Base-by-base conservation (phyloP, 2,797 vertebrate genomes). In the Bucorvus abyssinicus region DNA sequence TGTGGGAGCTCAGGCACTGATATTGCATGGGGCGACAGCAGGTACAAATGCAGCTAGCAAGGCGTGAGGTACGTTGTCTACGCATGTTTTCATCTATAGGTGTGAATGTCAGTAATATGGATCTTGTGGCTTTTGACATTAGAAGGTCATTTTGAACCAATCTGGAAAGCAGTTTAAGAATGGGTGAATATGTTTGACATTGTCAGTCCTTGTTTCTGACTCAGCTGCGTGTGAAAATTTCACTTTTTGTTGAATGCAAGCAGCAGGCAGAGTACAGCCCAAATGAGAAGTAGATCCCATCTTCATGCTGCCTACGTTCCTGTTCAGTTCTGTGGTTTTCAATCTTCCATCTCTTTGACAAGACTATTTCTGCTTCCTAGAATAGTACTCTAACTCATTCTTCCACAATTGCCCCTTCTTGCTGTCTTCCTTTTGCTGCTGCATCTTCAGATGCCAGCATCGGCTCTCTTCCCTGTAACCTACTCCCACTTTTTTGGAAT, bases 1-100 rank as follows among this genome's bases (percentile, higher is more conserved):
- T n/a, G 91, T 42, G 78, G 89, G 88, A 94, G 77, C 87, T 94
- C 64, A 64, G 77, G 44, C 86, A 27, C 16, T 83, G 74, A 47
- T 84, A 64, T 74, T 49, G 27, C 24, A 22, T 1, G 27, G 75
- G 68, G 52, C 89, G 78, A 50, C 36, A 68, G 59, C 86, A 65
- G 55, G 50, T 91, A 32, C 34, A 69, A 71, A 80, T 59, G 77
- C 63, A 65, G 65, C 52, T 91, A 90, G 90, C 74, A 42, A 82
- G 67, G 81, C 26, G 3, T 49, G 81, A 92, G 64, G 38, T 30
- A 42, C 67, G 80, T 79, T 49, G 36, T 59, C 88, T 29, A 3
- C 0, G 0, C 1, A 3, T 32, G 32, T n/a, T 81, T 47, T 57
- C 52, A 24, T 30, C 57, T 56, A 4, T 19, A 0, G 16, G 4